Conservation (phyloP, 2,113 vertebrate genomes). For the Chloropsis cyanopogon region DNA sequence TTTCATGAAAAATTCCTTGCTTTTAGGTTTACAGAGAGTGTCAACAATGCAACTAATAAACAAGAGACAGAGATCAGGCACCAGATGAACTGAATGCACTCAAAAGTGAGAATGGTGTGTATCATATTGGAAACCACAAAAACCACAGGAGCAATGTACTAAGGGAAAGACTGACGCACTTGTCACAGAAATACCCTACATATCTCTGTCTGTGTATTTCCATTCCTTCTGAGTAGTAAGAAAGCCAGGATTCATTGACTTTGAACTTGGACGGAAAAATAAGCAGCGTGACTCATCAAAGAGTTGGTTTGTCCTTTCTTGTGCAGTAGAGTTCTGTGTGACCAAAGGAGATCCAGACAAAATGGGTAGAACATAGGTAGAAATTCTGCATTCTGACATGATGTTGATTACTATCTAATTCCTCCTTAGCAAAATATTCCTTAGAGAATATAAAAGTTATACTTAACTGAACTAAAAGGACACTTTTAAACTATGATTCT, state of each 20-base stretch:
- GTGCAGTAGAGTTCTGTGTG: neutral
- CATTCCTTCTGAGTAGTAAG: neutral
- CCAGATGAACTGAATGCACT: neutral
- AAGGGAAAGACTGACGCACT: slow-evolving; percentile 20
- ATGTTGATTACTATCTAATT: neutral
- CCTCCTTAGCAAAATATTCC: neutral
- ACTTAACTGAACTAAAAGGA: neutral
- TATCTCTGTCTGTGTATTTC: neutral
- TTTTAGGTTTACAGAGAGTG: slow-evolving; percentile 8
- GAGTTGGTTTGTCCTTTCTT: neutral
- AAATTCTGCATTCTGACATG: neutral
- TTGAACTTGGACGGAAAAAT: neutral
- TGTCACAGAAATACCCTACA: neutral
- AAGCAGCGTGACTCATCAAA: neutral
- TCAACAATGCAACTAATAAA: slow-evolving; percentile 40
- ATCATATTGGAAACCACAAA: slow-evolving; percentile 42
- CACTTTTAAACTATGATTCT: neutral
- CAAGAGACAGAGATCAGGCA: slow-evolving; percentile 27
- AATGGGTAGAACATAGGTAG: neutral
- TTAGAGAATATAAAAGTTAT: neutral
- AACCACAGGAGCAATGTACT: slow-evolving; percentile 28
- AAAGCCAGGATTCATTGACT: neutral
- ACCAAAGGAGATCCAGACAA: neutral
- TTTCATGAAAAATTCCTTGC: slow-evolving; percentile 40
- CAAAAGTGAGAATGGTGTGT: slow-evolving; percentile 12